These are phyloP conservation scores for Eulemur rubriventer DNA, from an alignment of 2,797 vertebrate genomes.

Conservation along the genomic window DNA sequence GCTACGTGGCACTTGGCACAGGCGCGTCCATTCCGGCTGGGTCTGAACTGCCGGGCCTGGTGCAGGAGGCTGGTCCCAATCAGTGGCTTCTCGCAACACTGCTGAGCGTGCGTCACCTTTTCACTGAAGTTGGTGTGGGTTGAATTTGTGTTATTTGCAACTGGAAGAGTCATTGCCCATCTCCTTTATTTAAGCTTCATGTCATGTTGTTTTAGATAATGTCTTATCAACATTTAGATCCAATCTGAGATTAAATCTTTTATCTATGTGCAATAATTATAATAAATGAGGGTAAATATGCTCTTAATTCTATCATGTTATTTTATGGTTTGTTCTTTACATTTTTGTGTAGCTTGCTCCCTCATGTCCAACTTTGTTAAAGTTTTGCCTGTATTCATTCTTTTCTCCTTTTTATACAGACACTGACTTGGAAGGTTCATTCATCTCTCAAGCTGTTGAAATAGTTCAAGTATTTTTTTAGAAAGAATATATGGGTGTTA, in stretches of 20 bases:
- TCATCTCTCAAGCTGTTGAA: constrained; percentile 33
- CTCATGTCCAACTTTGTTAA: background rate
- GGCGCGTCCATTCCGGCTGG: background rate
- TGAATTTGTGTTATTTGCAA: background rate
- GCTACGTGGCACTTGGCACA: background rate
- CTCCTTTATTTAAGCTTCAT: background rate
- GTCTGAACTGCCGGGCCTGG: too few relatives aligned
- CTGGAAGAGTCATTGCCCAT: background rate
- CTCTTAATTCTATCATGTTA: background rate
- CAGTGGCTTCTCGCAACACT: background rate
- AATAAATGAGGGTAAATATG: background rate
- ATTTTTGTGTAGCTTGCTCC: background rate
- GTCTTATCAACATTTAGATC: too few relatives aligned
- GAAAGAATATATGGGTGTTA: background rate
- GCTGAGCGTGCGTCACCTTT: background rate
- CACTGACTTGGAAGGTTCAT: constrained; percentile 35
- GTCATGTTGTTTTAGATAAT: background rate
- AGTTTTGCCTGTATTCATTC: background rate
- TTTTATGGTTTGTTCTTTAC: background rate
- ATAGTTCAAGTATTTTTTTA: constrained; percentile 36
- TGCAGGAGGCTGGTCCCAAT: background rate
- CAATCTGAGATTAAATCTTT: background rate
- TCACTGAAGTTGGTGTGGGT: background rate
- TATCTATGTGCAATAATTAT: background rate
- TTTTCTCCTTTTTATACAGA: background rate